Evolutionary conservation across 1,140 invertebrate genomes (phyloP).

Genomic region (Dreissena polymorpha): DNA sequence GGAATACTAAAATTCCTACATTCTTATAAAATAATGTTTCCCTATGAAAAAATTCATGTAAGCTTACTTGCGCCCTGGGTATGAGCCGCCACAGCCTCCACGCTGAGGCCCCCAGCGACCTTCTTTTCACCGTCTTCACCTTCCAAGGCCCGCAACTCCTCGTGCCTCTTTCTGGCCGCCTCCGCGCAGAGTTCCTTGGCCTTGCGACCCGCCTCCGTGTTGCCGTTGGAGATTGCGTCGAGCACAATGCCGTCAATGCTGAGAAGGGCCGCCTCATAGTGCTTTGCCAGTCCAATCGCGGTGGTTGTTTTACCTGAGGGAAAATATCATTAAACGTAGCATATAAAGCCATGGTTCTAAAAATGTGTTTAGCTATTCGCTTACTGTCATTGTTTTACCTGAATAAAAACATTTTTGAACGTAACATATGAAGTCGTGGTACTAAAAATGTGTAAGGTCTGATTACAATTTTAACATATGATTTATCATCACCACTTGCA

Average conservation of each 20-base stretch:
- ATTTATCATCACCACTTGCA: too few relatives aligned
- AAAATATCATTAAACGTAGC: background rate
- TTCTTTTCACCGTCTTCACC: slow-evolving; percentile 73
- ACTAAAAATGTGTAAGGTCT: too few relatives aligned
- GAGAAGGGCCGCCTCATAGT: slow-evolving; percentile 78
- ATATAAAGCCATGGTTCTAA: too few relatives aligned
- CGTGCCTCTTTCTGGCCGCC: slow-evolving; percentile 73
- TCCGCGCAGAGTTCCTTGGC: slow-evolving; percentile 78
- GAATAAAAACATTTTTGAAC: slow-evolving; percentile 8
- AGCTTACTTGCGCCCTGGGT: slow-evolving; percentile 71
- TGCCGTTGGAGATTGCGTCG: slow-evolving; percentile 78
- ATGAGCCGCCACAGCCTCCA: slow-evolving; percentile 78
- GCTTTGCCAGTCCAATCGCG: slow-evolving; percentile 75
- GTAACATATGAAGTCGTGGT: too few relatives aligned
- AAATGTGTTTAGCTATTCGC: too few relatives aligned
- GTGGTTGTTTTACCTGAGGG: slow-evolving; percentile 75
- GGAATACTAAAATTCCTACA: too few relatives aligned
- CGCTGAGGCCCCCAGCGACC: slow-evolving; percentile 74
- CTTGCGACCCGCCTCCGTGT: slow-evolving; percentile 72
- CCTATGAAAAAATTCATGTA: too few relatives aligned
- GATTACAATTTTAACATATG: too few relatives aligned
- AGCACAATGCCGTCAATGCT: slow-evolving; percentile 77
- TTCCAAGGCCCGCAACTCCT: slow-evolving; percentile 73
- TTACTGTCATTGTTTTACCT: slow-evolving; percentile 79
- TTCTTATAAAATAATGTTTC: too few relatives aligned